phyloP scores from a whole-genome alignment of 2,797 vertebrate species.

The Rhinophrynus dorsalis region DNA sequence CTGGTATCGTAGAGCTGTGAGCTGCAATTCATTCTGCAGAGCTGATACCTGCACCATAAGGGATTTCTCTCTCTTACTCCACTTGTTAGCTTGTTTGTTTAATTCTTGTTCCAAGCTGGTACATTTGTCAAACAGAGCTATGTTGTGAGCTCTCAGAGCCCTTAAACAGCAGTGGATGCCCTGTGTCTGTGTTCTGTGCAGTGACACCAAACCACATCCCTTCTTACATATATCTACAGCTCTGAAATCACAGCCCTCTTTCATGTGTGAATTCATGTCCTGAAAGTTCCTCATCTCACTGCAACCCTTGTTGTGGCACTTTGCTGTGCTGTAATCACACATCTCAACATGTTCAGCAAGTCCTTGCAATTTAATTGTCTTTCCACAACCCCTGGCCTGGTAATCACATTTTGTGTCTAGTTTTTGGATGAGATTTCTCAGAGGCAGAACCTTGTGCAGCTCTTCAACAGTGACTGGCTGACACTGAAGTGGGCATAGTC shows the following conservation, averaged over 20 bases:
- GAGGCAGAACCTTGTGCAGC: constrained; percentile 48
- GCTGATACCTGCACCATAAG: constrained; percentile 65
- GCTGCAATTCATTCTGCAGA: constrained; percentile 66
- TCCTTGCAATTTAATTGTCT: constrained; percentile 41
- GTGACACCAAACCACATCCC: constrained; percentile 60
- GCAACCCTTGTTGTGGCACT: constrained; percentile 33
- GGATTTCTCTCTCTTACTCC: constrained; percentile 65
- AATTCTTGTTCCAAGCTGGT: constrained; percentile 53
- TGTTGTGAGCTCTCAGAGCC: constrained; percentile 55
- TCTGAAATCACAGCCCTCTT: constrained; percentile 1
- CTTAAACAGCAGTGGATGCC: constrained; percentile 59
- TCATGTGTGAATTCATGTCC: constrained; percentile 51
- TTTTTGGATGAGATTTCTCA: constrained; percentile 48
- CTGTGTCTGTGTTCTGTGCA: constrained; percentile 4
- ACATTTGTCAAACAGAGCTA: constrained; percentile 53
- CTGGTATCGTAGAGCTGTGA: constrained; percentile 67
- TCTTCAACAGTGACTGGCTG: constrained; percentile 44
- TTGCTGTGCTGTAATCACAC: constrained; percentile 56
- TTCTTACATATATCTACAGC: constrained; percentile 52
- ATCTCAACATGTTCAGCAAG: constrained; percentile 52
- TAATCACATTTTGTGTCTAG: constrained; percentile 53
- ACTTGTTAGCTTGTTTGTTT: constrained; percentile 57
- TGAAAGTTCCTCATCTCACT: constrained; percentile 6
- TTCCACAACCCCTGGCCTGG: constrained; percentile 44
- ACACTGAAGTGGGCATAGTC: constrained; percentile 55